A percentile compares a stretch with the other conserved stretches of the same genome.
These are phyloP conservation scores for Aphrophora alni DNA, from an alignment of 2,888 invertebrate genomes.

Conservation along the genomic window DNA sequence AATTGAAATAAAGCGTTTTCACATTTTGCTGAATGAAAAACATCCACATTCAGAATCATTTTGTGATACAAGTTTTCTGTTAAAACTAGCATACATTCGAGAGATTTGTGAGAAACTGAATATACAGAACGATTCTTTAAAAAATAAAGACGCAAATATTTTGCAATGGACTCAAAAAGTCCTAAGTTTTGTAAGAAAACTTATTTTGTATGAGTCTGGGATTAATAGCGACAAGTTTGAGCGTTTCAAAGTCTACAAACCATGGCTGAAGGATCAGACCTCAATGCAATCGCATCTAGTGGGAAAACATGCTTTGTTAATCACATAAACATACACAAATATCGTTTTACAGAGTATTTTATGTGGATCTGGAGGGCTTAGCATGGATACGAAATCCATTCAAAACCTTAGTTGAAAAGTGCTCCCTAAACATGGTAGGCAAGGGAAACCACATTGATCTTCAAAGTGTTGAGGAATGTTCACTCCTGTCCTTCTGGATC, in stretches of 20 bases:
- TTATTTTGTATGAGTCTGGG: neutral
- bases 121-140: neutral
- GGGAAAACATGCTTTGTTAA: neutral
- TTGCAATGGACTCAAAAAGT: neutral
- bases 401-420: neutral
- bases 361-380: neutral
- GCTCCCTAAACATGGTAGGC: neutral
- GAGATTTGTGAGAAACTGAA: neutral
- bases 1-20: neutral
- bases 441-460: neutral
- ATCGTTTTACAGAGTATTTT: neutral
- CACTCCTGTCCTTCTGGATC: neutral
- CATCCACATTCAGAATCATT: neutral
- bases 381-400: neutral
- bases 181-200: neutral
- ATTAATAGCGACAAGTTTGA: neutral
- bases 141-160: neutral
- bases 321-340: neutral
- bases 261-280: neutral
- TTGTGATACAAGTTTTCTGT: neutral
- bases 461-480: neutral
- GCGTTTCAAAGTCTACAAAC: neutral
- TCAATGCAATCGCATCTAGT: conserved; percentile 14
- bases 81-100: neutral
- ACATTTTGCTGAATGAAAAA: neutral